phyloP scores from a whole-genome alignment of 2,888 invertebrate genomes.

The Acrocyrtus sp. region DNA sequence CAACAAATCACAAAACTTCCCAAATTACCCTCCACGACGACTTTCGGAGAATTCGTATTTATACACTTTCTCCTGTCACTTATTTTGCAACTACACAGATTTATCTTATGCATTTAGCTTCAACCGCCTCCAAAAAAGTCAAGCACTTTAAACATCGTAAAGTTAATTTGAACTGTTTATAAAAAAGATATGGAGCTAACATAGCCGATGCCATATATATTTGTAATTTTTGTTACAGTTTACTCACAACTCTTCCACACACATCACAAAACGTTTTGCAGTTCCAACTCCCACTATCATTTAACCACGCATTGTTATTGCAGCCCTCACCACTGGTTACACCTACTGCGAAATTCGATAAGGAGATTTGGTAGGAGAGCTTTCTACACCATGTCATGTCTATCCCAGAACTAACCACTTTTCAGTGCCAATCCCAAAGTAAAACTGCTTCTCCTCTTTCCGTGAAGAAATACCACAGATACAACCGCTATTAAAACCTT shows the following conservation, averaged over 20 bases:
- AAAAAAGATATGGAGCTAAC: neutral
- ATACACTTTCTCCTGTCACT: neutral
- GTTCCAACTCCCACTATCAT: too few species aligned
- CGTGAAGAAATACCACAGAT: conserved; percentile 13
- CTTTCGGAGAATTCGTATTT: neutral
- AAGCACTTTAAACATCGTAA: conserved; percentile 39
- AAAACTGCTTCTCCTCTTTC: too few species aligned
- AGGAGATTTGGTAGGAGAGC: too few species aligned
- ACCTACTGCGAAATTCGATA: too few species aligned
- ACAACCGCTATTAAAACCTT: neutral
- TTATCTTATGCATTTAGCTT: neutral
- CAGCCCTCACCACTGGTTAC: too few species aligned
- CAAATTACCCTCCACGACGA: conserved; percentile 30
- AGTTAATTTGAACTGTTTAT: conserved; percentile 6
- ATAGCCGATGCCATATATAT: too few species aligned
- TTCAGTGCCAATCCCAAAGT: too few species aligned
- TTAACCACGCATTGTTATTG: too few species aligned
- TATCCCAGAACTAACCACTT: too few species aligned
- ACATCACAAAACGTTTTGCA: conserved; percentile 1
- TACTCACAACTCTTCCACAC: neutral
- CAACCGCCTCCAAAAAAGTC: conserved; percentile 47
- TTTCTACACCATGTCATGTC: too few species aligned
- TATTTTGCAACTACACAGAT: conserved; percentile 3
- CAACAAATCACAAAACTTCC: conserved; percentile 6
- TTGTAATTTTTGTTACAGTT: too few species aligned